These are phyloP conservation scores for Varanus komodoensis DNA, from an alignment of 2,113 vertebrate genomes.

Conservation along the genomic window DNA sequence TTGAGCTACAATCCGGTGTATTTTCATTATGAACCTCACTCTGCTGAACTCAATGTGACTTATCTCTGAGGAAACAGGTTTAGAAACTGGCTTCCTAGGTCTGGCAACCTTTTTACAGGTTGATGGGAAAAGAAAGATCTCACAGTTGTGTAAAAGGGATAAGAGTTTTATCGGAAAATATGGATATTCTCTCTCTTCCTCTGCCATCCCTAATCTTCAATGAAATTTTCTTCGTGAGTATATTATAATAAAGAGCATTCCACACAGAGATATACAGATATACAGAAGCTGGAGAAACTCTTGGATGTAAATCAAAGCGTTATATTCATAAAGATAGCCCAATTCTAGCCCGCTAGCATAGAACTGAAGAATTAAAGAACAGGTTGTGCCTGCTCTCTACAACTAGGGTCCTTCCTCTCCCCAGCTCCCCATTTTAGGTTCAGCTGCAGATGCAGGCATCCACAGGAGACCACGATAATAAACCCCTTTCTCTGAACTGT, in stretches of 20 bases:
- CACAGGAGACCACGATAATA: neutral
- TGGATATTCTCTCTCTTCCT: neutral
- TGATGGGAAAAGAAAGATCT: neutral
- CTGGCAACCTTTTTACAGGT: neutral
- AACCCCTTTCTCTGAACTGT: slow-evolving; percentile 1
- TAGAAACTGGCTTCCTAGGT: neutral
- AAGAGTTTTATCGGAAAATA: neutral
- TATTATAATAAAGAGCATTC: neutral
- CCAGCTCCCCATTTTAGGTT: neutral
- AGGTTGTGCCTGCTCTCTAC: neutral
- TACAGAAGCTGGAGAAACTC: neutral
- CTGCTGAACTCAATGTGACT: neutral
- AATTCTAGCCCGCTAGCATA: neutral
- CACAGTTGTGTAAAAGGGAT: neutral
- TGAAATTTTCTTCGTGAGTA: neutral
- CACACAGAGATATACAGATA: neutral
- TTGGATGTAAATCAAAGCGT: slow-evolving; percentile 3
- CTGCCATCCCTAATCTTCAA: neutral
- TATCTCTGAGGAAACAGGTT: neutral
- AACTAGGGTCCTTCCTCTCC: neutral
- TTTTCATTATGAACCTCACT: neutral
- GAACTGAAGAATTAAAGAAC: slow-evolving; percentile 5
- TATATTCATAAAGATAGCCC: neutral
- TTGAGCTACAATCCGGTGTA: neutral
- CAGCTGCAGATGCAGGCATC: neutral